phyloP scores from a whole-genome alignment of 2,113 vertebrate genomes.

The Anhinga rufa region DNA sequence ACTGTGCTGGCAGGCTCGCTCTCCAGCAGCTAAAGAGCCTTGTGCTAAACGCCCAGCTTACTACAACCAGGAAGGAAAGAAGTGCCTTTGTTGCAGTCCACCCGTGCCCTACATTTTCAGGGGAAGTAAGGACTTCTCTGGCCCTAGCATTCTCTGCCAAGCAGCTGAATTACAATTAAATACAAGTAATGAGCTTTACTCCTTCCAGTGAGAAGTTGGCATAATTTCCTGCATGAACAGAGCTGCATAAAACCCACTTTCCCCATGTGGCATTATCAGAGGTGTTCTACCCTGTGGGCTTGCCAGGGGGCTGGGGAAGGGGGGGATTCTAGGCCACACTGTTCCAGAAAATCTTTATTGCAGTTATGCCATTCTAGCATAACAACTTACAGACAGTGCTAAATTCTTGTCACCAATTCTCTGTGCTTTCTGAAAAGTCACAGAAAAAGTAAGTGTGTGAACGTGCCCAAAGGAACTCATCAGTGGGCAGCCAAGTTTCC shows the following conservation, averaged over 20 bases:
- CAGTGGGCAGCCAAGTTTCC: background rate
- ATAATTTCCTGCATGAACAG: background rate
- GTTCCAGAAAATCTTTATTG: background rate
- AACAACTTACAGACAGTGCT: background rate
- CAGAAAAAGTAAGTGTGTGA: background rate
- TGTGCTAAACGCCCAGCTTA: background rate
- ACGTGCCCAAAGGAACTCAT: accelerated
- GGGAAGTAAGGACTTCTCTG: background rate
- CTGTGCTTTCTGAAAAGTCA: background rate
- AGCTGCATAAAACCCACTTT: background rate
- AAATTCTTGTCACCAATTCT: background rate
- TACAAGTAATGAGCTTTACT: conserved; percentile 22
- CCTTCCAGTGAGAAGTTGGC: background rate
- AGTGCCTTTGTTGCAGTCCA: background rate
- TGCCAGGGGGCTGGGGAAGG: background rate
- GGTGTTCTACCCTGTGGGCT: background rate
- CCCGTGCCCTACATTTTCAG: background rate
- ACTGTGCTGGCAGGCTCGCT: accelerated
- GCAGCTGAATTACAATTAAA: background rate
- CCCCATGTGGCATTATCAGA: background rate
- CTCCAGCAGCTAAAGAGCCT: background rate
- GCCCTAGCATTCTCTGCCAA: background rate
- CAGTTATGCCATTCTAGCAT: background rate
- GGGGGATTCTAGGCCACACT: background rate
- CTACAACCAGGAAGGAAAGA: background rate